Evolutionary conservation across 2,797 vertebrate genomes (phyloP).

Genomic region (Merluccius polli): DNA sequence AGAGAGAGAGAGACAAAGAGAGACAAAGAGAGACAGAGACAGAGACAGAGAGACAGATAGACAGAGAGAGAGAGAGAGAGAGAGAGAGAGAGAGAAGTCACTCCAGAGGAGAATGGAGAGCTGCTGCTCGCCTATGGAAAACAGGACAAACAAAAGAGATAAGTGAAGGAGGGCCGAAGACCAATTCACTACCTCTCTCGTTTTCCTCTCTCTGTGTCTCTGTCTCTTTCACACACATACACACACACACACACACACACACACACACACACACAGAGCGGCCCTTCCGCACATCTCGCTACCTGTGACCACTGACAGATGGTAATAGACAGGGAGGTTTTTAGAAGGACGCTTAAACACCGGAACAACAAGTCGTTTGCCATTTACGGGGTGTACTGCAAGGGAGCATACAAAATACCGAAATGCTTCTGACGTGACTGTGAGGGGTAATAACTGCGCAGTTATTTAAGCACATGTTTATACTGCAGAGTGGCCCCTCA

Average conservation of each 20-base stretch:
- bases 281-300: constrained; percentile 36
- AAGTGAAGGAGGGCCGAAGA: constrained; percentile 64
- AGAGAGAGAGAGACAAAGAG: neutral
- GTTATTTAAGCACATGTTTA: neutral
- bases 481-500: neutral
- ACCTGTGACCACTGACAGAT: constrained; percentile 52
- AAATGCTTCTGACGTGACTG: neutral
- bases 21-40: no score
- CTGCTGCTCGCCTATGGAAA: constrained; percentile 63
- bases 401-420: constrained; percentile 28
- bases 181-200: constrained; percentile 49
- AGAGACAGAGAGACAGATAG: no score
- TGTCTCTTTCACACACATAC: neutral
- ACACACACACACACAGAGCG: constrained; percentile 20
- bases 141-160: constrained; percentile 71
- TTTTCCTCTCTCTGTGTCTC: constrained; percentile 28
- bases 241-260: no score
- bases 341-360: constrained; percentile 27
- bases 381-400: constrained; percentile 28
- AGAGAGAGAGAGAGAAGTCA: constrained; percentile 37
- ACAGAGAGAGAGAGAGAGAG: no score
- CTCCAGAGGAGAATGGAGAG: constrained; percentile 61
- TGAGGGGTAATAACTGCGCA: neutral
- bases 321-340: constrained; percentile 25
- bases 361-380: neutral